These are phyloP conservation scores for Antitype chi DNA, from an alignment of 2,888 invertebrate genomes.

Conservation along the genomic window DNA sequence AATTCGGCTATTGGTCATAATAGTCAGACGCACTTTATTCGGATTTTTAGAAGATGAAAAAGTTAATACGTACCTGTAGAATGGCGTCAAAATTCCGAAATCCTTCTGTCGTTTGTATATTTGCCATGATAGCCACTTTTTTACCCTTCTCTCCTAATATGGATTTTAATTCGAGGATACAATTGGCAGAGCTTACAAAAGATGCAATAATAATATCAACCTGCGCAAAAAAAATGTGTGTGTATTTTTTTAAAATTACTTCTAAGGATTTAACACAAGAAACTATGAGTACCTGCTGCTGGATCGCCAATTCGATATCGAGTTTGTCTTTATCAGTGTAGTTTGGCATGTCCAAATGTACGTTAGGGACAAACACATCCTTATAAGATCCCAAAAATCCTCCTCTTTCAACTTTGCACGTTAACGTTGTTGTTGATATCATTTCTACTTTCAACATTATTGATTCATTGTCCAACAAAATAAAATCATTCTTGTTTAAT, in stretches of 20 bases:
- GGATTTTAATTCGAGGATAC: conserved; percentile 76
- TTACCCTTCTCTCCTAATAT: conserved; percentile 84
- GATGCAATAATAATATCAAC: conserved; percentile 83
- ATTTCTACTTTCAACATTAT: conserved; percentile 93
- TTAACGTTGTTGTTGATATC: conserved; percentile 83
- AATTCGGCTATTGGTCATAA: not conserved
- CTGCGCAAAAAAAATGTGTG: conserved; percentile 64
- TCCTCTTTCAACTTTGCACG: conserved; percentile 84
- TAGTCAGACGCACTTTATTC: not conserved
- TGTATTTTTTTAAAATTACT: not conserved
- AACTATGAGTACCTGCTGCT: conserved; percentile 77
- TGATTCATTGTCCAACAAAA: conserved; percentile 92
- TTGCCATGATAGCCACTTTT: conserved; percentile 82
- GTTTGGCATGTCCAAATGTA: conserved; percentile 82
- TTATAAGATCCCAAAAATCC: conserved; percentile 83
- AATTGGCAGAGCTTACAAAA: conserved; percentile 74
- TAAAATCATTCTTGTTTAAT: conserved; percentile 85
- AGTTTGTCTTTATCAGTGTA: conserved; percentile 81
- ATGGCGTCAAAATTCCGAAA: conserved; percentile 82
- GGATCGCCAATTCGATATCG: conserved; percentile 81
- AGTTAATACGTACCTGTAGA: conserved; percentile 72
- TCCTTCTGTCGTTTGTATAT: conserved; percentile 83
- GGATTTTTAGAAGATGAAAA: not conserved
- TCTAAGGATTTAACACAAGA: not conserved
- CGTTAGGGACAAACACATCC: conserved; percentile 85